phyloP scores from a whole-genome alignment of 2,888 invertebrate species.

The Conistra vaccinii region DNA sequence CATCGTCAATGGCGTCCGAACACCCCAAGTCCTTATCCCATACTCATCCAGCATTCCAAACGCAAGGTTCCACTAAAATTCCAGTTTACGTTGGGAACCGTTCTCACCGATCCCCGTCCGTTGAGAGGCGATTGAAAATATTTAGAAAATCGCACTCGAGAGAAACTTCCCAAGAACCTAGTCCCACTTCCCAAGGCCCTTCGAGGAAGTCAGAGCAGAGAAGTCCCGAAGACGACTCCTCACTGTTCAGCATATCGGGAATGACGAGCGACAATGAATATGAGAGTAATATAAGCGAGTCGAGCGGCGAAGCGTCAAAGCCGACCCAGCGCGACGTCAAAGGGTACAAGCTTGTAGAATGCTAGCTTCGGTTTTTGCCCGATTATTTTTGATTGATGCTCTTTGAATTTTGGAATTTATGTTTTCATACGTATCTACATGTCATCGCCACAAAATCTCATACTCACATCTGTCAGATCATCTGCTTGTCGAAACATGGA shows the following conservation, averaged over 20 bases:
- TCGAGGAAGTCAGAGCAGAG: constrained; percentile 88
- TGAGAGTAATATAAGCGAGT: constrained; percentile 90
- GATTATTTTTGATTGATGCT: constrained; percentile 83
- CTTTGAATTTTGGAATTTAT: constrained; percentile 78
- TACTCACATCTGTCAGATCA: constrained; percentile 54
- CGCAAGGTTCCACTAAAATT: constrained; percentile 93
- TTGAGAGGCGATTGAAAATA: constrained; percentile 80
- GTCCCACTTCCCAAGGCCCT: constrained; percentile 87
- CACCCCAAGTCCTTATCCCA: constrained; percentile 88
- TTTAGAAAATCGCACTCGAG: constrained; percentile 82
- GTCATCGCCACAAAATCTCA: constrained; percentile 57
- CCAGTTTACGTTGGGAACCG: constrained; percentile 93
- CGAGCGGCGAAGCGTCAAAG: constrained; percentile 88
- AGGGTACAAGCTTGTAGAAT: constrained; percentile 89
- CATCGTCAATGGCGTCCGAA: constrained; percentile 88
- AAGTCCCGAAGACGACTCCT: constrained; percentile 90
- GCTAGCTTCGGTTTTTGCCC: constrained; percentile 86
- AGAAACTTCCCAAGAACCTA: constrained; percentile 86
- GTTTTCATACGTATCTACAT: constrained; percentile 61
- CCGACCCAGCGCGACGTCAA: constrained; percentile 87
- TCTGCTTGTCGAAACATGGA: constrained; percentile 66
- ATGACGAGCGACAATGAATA: constrained; percentile 91
- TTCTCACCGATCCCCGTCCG: constrained; percentile 90
- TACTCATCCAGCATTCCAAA: constrained; percentile 90
- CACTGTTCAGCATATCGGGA: constrained; percentile 90